Evolutionary conservation across 2,797 vertebrate genomes (phyloP).

Genomic region (Hoplostethus mediterraneus): DNA sequence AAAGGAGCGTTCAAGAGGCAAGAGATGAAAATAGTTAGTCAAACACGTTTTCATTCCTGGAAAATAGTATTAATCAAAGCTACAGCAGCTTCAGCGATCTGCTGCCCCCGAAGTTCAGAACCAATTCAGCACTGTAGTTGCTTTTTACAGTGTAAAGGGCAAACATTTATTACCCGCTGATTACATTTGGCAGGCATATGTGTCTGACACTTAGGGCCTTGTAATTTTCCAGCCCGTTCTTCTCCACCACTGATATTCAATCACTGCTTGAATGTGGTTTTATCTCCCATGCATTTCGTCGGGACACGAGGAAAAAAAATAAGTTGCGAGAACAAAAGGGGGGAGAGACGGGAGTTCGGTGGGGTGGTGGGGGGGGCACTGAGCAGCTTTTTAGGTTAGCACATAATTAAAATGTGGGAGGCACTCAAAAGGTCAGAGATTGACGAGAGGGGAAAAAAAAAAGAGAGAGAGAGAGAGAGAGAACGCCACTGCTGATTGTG

Average conservation of each 20-base stretch:
- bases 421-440: slow-evolving; percentile 73
- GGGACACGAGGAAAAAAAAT: slow-evolving; percentile 32
- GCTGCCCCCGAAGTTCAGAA: slow-evolving; percentile 49
- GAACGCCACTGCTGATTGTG: slow-evolving; percentile 50
- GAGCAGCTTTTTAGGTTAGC: slow-evolving; percentile 62
- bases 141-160: slow-evolving; percentile 76
- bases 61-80: slow-evolving; percentile 58
- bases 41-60: slow-evolving; percentile 23
- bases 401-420: slow-evolving; percentile 73
- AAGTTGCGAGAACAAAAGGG: slow-evolving; percentile 55
- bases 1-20: slow-evolving; percentile 39
- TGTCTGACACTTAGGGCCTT: slow-evolving; percentile 74
- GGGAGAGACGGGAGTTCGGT: slow-evolving; percentile 22
- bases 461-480: neutral
- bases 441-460: slow-evolving; percentile 25
- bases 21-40: slow-evolving; percentile 16
- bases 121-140: slow-evolving; percentile 54
- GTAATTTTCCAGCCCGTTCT: slow-evolving; percentile 67
- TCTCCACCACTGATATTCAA: slow-evolving; percentile 59
- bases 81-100: slow-evolving; percentile 42
- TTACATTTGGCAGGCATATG: slow-evolving; percentile 80
- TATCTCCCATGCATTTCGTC: slow-evolving; percentile 60
- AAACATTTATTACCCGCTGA: slow-evolving; percentile 78
- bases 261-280: slow-evolving; percentile 58
- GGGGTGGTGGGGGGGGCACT: neutral